Evolutionary conservation across 2,797 vertebrate genomes (phyloP).

Genomic region (Gadopsis marmoratus): DNA sequence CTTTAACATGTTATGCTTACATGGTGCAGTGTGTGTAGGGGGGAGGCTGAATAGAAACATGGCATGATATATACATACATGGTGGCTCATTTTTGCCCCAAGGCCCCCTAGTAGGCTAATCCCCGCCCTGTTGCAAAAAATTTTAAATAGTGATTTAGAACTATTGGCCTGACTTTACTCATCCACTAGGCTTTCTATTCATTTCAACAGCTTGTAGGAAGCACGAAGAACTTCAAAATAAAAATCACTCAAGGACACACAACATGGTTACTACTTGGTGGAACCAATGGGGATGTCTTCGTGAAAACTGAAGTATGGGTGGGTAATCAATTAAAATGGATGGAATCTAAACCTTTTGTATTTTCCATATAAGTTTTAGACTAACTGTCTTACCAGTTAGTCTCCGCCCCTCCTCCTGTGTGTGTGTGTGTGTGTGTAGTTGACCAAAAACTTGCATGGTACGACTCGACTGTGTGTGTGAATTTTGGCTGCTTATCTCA

Average conservation of each 20-base stretch:
- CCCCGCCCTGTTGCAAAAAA: not conserved
- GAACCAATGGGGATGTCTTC: not conserved
- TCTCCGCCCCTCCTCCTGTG: constrained; percentile 80
- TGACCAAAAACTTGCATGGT: constrained; percentile 86
- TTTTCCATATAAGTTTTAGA: constrained; percentile 35
- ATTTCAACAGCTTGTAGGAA: not conserved
- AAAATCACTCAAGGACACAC: not conserved
- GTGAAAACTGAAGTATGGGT: not conserved
- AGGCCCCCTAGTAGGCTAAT: not conserved
- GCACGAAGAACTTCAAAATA: not conserved
- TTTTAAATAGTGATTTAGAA: not conserved
- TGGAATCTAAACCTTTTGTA: not conserved
- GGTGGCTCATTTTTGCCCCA: not conserved
- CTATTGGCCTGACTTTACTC: not conserved
- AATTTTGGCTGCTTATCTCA: constrained; percentile 64
- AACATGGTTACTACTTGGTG: not conserved
- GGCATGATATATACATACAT: not conserved
- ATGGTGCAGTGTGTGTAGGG: not conserved
- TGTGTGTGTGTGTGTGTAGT: constrained; percentile 67
- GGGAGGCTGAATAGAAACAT: not conserved
- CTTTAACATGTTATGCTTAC: not conserved
- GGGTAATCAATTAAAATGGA: not conserved
- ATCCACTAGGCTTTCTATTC: not conserved
- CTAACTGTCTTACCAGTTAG: constrained; percentile 66
- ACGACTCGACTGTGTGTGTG: constrained; percentile 72